Evolutionary conservation across 2,797 vertebrate genomes (phyloP).

Genomic region (Platalea minor): DNA sequence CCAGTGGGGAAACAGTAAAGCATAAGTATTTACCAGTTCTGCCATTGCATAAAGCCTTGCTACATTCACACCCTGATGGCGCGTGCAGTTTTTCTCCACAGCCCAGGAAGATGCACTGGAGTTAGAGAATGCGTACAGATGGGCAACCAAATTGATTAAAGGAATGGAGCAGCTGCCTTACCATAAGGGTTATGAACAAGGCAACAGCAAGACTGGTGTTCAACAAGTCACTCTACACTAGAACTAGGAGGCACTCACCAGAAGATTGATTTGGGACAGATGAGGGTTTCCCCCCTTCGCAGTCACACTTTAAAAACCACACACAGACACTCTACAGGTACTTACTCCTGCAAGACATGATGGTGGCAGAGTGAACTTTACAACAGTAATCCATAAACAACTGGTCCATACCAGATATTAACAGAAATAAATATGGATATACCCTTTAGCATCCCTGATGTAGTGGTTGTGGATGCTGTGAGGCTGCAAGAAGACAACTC

Average conservation of each 20-base stretch:
- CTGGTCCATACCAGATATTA: not conserved
- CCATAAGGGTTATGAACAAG: not conserved
- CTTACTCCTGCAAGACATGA: not conserved
- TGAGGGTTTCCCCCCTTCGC: not conserved
- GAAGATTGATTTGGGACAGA: not conserved
- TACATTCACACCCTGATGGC: not conserved
- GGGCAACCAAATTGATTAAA: not conserved
- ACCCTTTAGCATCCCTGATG: fast-evolving
- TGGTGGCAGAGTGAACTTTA: not conserved
- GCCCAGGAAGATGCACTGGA: not conserved
- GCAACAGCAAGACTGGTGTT: not conserved
- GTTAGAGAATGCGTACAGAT: not conserved
- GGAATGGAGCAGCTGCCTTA: not conserved
- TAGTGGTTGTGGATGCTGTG: not conserved
- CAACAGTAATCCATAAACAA: not conserved
- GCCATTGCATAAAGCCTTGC: not conserved
- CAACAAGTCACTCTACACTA: not conserved
- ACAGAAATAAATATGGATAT: not conserved
- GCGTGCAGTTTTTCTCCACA: not conserved
- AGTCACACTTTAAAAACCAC: not conserved
- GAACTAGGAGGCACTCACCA: not conserved
- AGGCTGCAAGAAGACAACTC: not conserved
- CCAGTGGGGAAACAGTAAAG: not conserved
- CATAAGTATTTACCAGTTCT: not conserved
- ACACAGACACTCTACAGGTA: not conserved